Evolutionary conservation across 2,113 vertebrate genomes (phyloP), one percentile per base, ranked within the genome.

Genomic region (Rhombomys opimus): DNA sequence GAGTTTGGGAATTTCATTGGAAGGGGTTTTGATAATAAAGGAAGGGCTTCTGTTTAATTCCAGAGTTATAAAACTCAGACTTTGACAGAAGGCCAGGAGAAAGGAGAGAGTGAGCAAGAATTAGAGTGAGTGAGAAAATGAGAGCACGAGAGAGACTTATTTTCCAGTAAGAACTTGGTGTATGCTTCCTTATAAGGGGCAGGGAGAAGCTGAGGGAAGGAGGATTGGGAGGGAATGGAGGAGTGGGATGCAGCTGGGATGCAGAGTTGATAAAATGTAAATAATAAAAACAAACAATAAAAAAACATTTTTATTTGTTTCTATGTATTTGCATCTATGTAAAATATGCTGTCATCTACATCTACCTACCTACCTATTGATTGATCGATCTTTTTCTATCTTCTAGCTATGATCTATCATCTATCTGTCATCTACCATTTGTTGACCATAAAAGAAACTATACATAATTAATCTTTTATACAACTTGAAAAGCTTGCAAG

Each of bases 21-120:
- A 75, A 14, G 63, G 18, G 18, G 35, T 25, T 50, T 81, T 90
- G 68, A 68, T 81, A 93, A 2, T 5, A 20, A 8, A 76, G 9
- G 14, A 94, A 63, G 89, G 85, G 15, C 18, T 87, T 81, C 63
- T 95, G 54, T 67, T 68, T n/a, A 76, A 76, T 30, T 85, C 63
- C 20, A 67, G 12, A 73, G 5, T 68, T 73, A 65, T 73, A 68
- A 78, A 84, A 75, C 18, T n/a, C 38, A 73, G 73, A 65, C 32
- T 81, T 82, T 25, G 50, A 86, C 17, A 88, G 87, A 46, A 88
- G 82, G 54, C 22, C 30, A 67, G 30, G 82, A 72, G 23, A 32
- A 38, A 61, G 23, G 4, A 35, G 25, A 7, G 18, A 7, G 63
- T 54, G 61, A 61, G 61, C 14, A 17, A 61, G 61, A 84, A 7